Conservation (phyloP, 2,113 vertebrate genomes). For the Vidua chalybeata region DNA sequence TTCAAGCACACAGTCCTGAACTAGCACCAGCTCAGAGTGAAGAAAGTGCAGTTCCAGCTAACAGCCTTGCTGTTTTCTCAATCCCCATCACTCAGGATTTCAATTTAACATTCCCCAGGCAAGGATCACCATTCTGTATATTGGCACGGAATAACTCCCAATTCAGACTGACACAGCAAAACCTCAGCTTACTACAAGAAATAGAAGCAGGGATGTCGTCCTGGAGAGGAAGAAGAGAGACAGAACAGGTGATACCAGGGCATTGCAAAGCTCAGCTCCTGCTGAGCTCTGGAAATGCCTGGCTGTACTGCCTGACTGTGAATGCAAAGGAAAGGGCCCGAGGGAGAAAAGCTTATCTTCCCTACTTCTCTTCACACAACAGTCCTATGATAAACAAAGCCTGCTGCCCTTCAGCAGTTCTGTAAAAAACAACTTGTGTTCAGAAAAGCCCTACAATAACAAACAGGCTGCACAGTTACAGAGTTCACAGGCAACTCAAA, state of each 20-base stretch:
- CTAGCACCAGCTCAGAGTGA: neutral
- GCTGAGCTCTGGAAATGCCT: neutral
- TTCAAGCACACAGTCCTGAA: neutral
- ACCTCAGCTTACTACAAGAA: neutral
- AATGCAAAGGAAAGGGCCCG: neutral
- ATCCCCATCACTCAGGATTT: neutral
- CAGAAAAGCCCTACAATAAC: neutral
- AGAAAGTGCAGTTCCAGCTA: neutral
- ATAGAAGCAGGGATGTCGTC: neutral
- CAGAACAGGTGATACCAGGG: neutral
- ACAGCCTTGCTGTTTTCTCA: neutral
- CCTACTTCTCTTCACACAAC: constrained; percentile 11
- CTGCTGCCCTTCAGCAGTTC: neutral
- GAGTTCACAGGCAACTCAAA: constrained; percentile 11
- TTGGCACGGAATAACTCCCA: neutral
- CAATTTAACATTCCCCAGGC: neutral
- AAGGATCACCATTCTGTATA: neutral
- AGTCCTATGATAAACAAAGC: neutral
- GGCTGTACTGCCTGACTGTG: neutral
- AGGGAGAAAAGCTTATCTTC: neutral
- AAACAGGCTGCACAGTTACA: neutral
- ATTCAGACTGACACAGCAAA: neutral
- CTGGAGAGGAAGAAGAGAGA: neutral
- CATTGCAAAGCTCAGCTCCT: neutral
- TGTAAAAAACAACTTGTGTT: neutral